These are phyloP conservation scores for Agrypnia vestita DNA, from an alignment of 1,140 invertebrate genomes.

Conservation along the genomic window DNA sequence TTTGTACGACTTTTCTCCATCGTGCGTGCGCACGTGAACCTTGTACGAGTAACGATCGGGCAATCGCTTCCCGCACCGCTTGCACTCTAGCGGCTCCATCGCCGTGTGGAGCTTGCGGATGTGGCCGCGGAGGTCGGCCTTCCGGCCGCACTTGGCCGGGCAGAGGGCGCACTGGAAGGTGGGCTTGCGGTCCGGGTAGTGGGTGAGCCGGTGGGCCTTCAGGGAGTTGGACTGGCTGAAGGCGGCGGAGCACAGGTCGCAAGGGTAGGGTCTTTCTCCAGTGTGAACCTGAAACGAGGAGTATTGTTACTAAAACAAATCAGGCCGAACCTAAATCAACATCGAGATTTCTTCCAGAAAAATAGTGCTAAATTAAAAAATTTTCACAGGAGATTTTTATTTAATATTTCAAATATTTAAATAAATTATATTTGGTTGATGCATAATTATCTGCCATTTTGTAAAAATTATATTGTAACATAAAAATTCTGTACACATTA, in stretches of 20 bases:
- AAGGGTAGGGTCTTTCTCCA: constrained; percentile 89
- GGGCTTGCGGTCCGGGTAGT: constrained; percentile 91
- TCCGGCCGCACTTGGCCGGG: constrained; percentile 94
- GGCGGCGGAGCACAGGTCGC: constrained; percentile 87
- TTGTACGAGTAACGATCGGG: constrained; percentile 86
- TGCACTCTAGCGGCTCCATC: constrained; percentile 89
- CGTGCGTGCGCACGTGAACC: constrained; percentile 79
- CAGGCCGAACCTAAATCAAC: no score
- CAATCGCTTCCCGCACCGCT: constrained; percentile 89
- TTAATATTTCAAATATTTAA: no score
- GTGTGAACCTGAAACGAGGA: constrained; percentile 81
- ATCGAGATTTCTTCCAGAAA: no score
- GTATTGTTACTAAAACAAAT: no score
- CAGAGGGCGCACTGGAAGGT: constrained; percentile 93
- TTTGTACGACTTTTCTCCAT: constrained; percentile 95
- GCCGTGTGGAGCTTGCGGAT: constrained; percentile 93
- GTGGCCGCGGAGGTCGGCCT: constrained; percentile 94
- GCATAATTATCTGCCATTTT: no score
- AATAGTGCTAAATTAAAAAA: no score
- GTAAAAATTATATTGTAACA: no score
- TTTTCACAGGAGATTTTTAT: no score
- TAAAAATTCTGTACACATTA: no score
- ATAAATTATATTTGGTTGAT: no score
- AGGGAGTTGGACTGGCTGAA: constrained; percentile 95
- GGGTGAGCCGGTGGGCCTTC: constrained; percentile 92